A percentile compares a stretch with the other conserved stretches of the same genome.
phyloP scores from a whole-genome alignment of 2,888 invertebrate genomes.

The Microctonus aethiopoides region DNA sequence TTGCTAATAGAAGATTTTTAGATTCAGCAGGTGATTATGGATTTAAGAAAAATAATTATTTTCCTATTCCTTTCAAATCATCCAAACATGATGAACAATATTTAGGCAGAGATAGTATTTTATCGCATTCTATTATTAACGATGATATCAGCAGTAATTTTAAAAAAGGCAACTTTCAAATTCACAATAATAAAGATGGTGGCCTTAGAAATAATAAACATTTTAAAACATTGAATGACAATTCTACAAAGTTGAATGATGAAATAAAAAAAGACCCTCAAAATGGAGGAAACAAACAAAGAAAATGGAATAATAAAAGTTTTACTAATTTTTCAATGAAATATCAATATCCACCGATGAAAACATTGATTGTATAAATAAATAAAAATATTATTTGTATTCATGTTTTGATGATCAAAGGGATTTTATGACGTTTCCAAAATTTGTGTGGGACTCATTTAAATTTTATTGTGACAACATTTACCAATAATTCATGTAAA shows the following conservation, averaged over 20 bases:
- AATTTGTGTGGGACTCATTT: not conserved
- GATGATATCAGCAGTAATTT: slow-evolving; percentile 31
- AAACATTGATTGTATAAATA: not conserved
- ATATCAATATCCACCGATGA: slow-evolving; percentile 67
- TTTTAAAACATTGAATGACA: not conserved
- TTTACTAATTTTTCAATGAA: slow-evolving; percentile 69
- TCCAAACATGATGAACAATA: slow-evolving; percentile 20
- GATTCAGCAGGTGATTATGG: slow-evolving; percentile 1
- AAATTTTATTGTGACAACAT: not conserved
- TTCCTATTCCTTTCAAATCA: slow-evolving; percentile 23
- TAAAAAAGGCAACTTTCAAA: not conserved
- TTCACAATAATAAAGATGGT: not conserved
- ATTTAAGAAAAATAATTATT: slow-evolving; percentile 38
- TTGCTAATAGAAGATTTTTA: not conserved
- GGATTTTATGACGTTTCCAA: not conserved
- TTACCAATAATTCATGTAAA: not conserved
- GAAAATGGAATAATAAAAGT: slow-evolving; percentile 62
- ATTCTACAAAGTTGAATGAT: slow-evolving; percentile 27
- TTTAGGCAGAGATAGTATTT: slow-evolving; percentile 24
- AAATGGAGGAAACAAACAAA: slow-evolving; percentile 67
- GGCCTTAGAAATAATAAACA: not conserved
- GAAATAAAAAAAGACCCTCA: slow-evolving; percentile 37
- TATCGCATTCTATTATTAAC: slow-evolving; percentile 34
- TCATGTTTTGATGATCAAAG: not conserved
- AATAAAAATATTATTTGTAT: not conserved